These are phyloP conservation scores for Psix sp. DNA, from an alignment of 1,140 invertebrate species.

Conservation along the genomic window DNA sequence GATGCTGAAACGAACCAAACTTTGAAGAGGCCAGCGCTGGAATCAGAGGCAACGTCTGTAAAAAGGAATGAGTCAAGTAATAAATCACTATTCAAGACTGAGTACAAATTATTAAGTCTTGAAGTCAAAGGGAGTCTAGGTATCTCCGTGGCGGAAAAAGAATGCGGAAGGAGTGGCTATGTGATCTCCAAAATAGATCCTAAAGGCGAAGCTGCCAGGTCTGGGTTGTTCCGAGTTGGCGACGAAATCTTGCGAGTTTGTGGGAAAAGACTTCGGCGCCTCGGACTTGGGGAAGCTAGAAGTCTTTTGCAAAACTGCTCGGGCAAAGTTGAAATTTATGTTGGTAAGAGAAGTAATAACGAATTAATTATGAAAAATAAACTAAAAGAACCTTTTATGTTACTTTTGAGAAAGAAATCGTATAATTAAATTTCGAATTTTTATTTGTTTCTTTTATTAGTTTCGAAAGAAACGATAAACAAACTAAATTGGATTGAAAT, in stretches of 20 bases:
- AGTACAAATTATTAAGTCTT: conserved; percentile 70
- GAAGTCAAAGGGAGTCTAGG: conserved; percentile 60
- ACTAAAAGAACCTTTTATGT: too few relatives aligned
- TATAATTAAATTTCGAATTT: too few relatives aligned
- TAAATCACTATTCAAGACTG: conserved; percentile 58
- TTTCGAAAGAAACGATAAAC: too few relatives aligned
- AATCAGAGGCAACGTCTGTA: neutral
- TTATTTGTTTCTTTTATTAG: too few relatives aligned
- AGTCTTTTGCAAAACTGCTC: conserved; percentile 76
- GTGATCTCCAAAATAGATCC: conserved; percentile 68
- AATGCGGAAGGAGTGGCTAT: conserved; percentile 67
- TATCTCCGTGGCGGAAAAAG: conserved; percentile 65
- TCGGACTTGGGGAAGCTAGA: conserved; percentile 80
- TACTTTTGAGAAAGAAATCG: too few relatives aligned
- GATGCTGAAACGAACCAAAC: conserved; percentile 22
- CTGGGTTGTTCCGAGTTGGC: conserved; percentile 75
- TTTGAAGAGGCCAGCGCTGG: conserved; percentile 55
- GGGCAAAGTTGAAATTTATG: conserved; percentile 67
- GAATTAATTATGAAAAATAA: too few relatives aligned
- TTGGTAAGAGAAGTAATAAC: conserved; percentile 35
- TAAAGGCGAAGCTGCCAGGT: conserved; percentile 65
- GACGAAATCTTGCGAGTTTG: conserved; percentile 85
- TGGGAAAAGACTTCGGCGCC: conserved; percentile 80
- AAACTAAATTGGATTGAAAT: too few relatives aligned
- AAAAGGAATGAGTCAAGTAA: neutral